Percentiles rank a stretch among this genome's conserved stretches.
phyloP scores from a whole-genome alignment of 2,888 invertebrate genomes.

The Microplitis deprimator region DNA sequence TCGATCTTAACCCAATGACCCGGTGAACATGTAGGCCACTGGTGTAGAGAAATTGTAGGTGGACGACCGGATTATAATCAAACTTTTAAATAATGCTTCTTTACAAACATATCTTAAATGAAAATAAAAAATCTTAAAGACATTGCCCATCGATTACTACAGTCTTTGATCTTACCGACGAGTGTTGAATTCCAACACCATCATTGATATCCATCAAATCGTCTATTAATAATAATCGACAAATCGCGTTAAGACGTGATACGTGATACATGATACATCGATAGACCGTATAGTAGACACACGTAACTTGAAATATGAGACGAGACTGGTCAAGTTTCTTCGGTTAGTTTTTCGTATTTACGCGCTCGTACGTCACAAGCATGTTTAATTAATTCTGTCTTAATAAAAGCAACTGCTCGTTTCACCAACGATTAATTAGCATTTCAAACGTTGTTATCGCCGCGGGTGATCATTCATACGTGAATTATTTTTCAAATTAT shows the following conservation, averaged over 20 bases:
- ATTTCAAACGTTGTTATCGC: slow-evolving; percentile 63
- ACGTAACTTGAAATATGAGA: background rate
- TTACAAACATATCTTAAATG: background rate
- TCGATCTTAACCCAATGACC: slow-evolving; percentile 54
- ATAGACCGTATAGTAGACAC: background rate
- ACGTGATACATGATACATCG: background rate
- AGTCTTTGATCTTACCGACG: background rate
- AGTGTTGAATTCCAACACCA: background rate
- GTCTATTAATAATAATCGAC: slow-evolving; percentile 2
- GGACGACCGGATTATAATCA: slow-evolving; percentile 44
- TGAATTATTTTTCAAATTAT: background rate
- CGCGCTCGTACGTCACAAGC: slow-evolving; percentile 53
- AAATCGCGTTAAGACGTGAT: slow-evolving; percentile 15
- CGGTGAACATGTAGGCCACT: slow-evolving; percentile 61
- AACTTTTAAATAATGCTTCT: slow-evolving; percentile 16
- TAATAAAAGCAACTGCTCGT: slow-evolving; percentile 63
- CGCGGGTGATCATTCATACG: slow-evolving; percentile 54
- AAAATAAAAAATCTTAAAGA: background rate
- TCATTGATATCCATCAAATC: background rate
- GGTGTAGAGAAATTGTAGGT: slow-evolving; percentile 59
- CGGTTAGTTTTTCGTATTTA: slow-evolving; percentile 11
- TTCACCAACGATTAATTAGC: slow-evolving; percentile 55
- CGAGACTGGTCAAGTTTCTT: background rate
- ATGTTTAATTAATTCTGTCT: slow-evolving; percentile 64
- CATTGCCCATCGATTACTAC: background rate